Conservation (phyloP, 2,888 invertebrate genomes). For the Muscina levida region DNA sequence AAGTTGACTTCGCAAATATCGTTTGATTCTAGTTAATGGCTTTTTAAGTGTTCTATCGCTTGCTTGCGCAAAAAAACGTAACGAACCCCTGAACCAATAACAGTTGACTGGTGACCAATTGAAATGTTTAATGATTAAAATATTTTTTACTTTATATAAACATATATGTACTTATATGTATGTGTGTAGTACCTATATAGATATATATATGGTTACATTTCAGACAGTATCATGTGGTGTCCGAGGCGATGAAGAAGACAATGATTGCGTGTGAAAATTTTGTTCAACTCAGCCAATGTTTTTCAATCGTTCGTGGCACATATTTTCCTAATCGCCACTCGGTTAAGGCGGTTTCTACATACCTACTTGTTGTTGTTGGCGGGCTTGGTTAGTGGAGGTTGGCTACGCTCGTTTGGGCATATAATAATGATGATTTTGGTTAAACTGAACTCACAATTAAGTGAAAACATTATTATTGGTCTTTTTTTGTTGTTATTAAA, state of each 20-base stretch:
- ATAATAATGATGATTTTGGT: slow-evolving; percentile 32
- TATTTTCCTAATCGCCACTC: slow-evolving; percentile 36
- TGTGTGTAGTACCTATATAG: too few relatives aligned
- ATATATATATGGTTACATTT: slow-evolving; percentile 11
- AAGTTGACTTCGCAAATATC: slow-evolving; percentile 9
- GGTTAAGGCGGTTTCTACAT: neutral
- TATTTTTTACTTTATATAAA: slow-evolving; percentile 22
- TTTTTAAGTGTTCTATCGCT: slow-evolving; percentile 60
- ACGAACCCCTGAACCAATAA: slow-evolving; percentile 25
- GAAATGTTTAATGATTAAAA: slow-evolving; percentile 57
- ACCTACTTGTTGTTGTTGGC: neutral
- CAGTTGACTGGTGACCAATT: slow-evolving; percentile 47
- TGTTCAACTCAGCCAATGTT: neutral
- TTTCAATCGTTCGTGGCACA: slow-evolving; percentile 3
- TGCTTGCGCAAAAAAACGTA: slow-evolving; percentile 1
- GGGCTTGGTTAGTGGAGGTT: neutral
- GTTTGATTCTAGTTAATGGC: slow-evolving; percentile 53
- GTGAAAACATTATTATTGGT: slow-evolving; percentile 37
- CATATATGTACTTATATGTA: slow-evolving; percentile 30
- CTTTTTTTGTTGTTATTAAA: slow-evolving; percentile 13
- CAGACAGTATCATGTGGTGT: slow-evolving; percentile 46
- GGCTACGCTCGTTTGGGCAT: neutral
- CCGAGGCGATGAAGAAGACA: slow-evolving; percentile 41
- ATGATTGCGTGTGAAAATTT: slow-evolving; percentile 65
- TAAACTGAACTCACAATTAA: slow-evolving; percentile 48